Evolutionary conservation across 2,888 invertebrate species (phyloP), one percentile per base, ranked within the genome.

Genomic region (Xiphydria camelus): DNA sequence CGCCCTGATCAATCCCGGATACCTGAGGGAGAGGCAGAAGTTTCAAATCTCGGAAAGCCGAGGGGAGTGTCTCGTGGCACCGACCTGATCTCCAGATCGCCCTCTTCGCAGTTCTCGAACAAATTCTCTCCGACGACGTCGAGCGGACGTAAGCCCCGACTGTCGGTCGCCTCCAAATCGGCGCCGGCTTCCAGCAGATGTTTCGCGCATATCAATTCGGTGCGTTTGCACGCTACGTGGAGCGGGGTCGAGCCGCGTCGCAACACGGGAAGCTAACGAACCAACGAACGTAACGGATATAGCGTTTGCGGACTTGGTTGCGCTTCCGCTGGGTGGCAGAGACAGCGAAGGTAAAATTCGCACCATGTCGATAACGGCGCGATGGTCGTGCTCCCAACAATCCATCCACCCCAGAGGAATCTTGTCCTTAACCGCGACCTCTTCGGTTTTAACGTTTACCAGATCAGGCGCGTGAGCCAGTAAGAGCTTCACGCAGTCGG

Each of bases 201-300:
- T 1, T 78, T 61, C 0, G 80, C 79, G 62, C 81, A 80, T 33
- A 79, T 77, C 1, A 67, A 63, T 17, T 80, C 73, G 0, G 79
- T 79, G 45, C 81, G 78, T 2, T 80, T 76, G 10, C 80, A 77
- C 0, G 84, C 83, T 4, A 83, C 78, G 59, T 85, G 85, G 1
- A 85, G 77, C 0, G 85, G 80, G 0, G 83, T 83, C 76, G 83
- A 82, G 2, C 83, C 83, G 1, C 75, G 66, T 65, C 78, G 76
- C 40, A 81, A 67, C 0, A 76, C 55, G 0, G 80, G 77, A 12
- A 80, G 46, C 81, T 81, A 32, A 29, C 51, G 57, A n/a, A n/a
- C n/a, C n/a, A n/a, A n/a, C n/a, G n/a, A n/a, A n/a, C n/a, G n/a
- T n/a, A n/a, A n/a, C n/a, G n/a, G n/a, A n/a, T n/a, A n/a, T n/a